phyloP scores from a whole-genome alignment of 2,888 invertebrate species.

The Tipula helvola region DNA sequence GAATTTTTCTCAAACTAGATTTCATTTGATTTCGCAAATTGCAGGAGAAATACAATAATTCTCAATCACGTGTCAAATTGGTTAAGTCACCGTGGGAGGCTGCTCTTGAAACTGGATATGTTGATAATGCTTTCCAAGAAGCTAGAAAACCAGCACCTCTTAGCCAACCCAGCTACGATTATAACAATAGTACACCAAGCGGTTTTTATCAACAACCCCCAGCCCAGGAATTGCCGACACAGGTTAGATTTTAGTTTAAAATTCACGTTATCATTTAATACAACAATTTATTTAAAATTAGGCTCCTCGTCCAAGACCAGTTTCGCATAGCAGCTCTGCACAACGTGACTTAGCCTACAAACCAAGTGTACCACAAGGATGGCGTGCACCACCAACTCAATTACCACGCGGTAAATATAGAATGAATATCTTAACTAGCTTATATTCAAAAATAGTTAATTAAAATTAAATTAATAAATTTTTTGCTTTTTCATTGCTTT shows the following conservation, averaged over 20 bases:
- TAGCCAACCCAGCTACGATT: background rate
- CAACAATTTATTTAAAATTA: background rate
- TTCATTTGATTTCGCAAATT: background rate
- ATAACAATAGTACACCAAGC: background rate
- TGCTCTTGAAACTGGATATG: conserved; percentile 55
- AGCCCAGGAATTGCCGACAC: background rate
- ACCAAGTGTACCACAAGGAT: conserved; percentile 34
- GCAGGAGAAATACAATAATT: conserved; percentile 41
- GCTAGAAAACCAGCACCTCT: background rate
- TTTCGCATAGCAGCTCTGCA: background rate
- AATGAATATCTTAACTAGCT: background rate
- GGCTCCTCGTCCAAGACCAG: background rate
- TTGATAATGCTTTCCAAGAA: conserved; percentile 54
- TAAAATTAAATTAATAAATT: background rate
- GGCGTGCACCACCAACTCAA: conserved; percentile 31
- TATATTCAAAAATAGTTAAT: background rate
- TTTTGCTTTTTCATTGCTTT: conserved; percentile 6
- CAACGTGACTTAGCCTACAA: conserved; percentile 32
- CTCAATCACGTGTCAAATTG: conserved; percentile 43
- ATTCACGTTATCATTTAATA: background rate
- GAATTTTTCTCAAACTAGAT: background rate
- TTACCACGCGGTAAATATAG: conserved; percentile 29
- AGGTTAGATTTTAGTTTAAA: background rate
- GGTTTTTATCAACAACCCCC: background rate
- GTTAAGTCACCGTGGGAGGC: conserved; percentile 60